A percentile compares a stretch with the other conserved stretches of the same genome.
Evolutionary conservation across 2,113 vertebrate genomes (phyloP).

Genomic region (Brachionichthys hirsutus): DNA sequence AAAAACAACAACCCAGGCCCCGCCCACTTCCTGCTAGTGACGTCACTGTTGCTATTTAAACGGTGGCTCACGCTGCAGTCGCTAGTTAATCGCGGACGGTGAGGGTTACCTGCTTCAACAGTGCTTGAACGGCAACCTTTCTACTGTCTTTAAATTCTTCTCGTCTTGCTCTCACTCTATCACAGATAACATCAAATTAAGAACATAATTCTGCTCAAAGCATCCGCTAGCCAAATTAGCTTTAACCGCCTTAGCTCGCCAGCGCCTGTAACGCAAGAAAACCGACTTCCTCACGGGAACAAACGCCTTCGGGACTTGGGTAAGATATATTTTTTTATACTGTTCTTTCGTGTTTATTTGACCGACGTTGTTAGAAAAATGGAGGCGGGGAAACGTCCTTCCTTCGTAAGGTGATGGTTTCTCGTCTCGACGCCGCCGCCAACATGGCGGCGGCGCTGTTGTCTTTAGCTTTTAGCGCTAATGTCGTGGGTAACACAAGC

Average conservation of each 20-base stretch:
- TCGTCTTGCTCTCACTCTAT: not conserved
- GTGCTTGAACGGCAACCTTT: constrained; percentile 88
- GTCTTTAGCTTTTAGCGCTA: not conserved
- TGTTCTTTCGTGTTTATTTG: fast-evolving
- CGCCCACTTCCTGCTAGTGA: constrained; percentile 19
- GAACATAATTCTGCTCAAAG: not conserved
- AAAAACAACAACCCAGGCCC: not conserved
- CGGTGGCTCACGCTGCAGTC: fast-evolving
- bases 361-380: too few species aligned
- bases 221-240: not conserved
- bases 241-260: constrained; percentile 11
- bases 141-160: constrained; percentile 46
- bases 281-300: constrained; percentile 21
- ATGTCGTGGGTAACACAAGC: too few species aligned
- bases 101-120: constrained; percentile 87
- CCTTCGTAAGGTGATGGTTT: not conserved
- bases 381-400: not conserved
- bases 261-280: constrained; percentile 21
- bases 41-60: not conserved
- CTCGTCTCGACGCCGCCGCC: constrained; percentile 9
- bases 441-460: constrained; percentile 8
- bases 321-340: constrained; percentile 7
- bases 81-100: constrained; percentile 54
- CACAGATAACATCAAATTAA: not conserved
- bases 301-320: constrained; percentile 12